Evolutionary conservation across 1,140 invertebrate species (phyloP), one percentile per base, ranked within the genome.

Genomic region (Microplitis mediator): DNA sequence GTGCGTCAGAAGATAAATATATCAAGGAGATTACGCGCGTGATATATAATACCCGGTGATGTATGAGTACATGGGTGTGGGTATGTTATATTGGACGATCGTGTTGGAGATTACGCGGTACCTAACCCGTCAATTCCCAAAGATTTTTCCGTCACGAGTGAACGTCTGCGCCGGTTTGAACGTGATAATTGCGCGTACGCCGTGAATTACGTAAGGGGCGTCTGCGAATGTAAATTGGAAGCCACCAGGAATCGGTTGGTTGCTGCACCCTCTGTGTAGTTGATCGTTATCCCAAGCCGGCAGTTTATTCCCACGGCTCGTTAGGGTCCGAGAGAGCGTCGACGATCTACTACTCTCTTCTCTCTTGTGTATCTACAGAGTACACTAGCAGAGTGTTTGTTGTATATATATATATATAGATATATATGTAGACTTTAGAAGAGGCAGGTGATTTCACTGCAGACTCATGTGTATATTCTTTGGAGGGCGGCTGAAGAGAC

Each of bases 171-270:
- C 11, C 31, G n/a, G 4, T 50, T 14, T 36, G 16, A 63, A 62
- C 14, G 32, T 64, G 51, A 71, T 71, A 63, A 61, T 51, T 71
- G 60, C 13, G 32, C 50, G 61, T 63, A 36, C 31, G 60, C 11
- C 11, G 61, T 71, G 61, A 71, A 71, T 71, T 71, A 71, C 69
- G 61, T 71, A 71, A 71, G 61, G 69, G 69, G 69, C 61, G 69
- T 71, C 69, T 71, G 69, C 69, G 61, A 71, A 71, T 71, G 69
- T 71, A 71, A 71, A 71, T 71, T 71, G 69, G 69, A 71, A 64
- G 69, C 69, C 45, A 71, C 69, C 50, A 50, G 50, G 61, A 34
- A 51, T 63, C 34, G 39, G 58, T 32, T 34, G 58, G 36, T 50
- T 36, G 58, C 68, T 70, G 68, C 68, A 70, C 69, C 60, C 69